Evolutionary conservation across 2,797 vertebrate genomes (phyloP), one percentile per base, ranked within the genome.

Genomic region (Spinibarbus caldwelli): DNA sequence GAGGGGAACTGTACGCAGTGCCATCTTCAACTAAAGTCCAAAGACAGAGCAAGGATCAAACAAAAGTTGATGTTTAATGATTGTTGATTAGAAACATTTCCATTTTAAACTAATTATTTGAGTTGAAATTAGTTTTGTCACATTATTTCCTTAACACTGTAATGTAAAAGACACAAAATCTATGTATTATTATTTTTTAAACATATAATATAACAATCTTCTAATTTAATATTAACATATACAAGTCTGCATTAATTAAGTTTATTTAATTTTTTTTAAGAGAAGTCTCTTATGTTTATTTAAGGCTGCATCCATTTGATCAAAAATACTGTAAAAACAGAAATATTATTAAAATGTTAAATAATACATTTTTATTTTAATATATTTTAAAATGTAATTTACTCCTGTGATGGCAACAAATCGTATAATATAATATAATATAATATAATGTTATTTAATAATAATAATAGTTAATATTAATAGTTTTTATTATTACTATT

Each of bases 11-110:
- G 43, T 72, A 66, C 21, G 49, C 23, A 17, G 64, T 41, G 47
- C 36, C 47, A 41, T 80, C 2, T 66, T 38, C 5, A 70, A 17
- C 47, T 64, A 43, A 38, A n/a, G 47, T 54, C 52, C 52, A 49
- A 82, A 78, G 36, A 68, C 31, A 62, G 76, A 68, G 45, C 62
- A 54, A 67, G 68, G 5, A 62, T 26, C 38, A 66, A 66, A 75
- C 14, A 19, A 34, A 54, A 14, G 49, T 5, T 38, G 6, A 9
- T 38, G 23, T 54, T 23, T 52, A 31, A 14, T 76, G 21, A 7
- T 7, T 52, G 29, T 36, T 3, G 12, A 57, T 41, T 41, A 36
- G 7, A 78, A 59, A 43, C 7, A 52, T 52, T 34, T 31, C 29
- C 29, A 64, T 64, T 34, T 75, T 19, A 64, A 31, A 31, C 15